Conservation (phyloP, 2,797 vertebrate genomes). For the Glossophaga mutica region DNA sequence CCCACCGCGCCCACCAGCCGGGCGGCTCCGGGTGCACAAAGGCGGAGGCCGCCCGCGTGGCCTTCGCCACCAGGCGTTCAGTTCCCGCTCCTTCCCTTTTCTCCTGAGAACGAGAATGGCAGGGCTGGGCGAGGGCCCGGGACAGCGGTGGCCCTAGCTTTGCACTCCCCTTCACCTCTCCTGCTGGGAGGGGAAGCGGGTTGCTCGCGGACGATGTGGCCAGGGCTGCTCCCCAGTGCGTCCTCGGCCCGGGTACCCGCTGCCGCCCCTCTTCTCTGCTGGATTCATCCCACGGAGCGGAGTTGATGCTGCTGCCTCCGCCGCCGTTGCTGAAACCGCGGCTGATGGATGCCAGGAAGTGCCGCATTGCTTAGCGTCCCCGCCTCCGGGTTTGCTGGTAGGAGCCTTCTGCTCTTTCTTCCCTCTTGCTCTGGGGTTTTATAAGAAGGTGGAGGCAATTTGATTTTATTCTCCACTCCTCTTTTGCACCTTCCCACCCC, state of each 20-base stretch:
- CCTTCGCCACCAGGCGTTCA: not conserved
- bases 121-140: slow-evolving; percentile 3
- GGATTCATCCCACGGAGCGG: not conserved
- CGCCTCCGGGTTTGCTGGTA: slow-evolving; percentile 57
- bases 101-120: not conserved
- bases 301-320: slow-evolving; percentile 59
- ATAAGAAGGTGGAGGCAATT: not conserved
- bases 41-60: slow-evolving; percentile 43
- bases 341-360: slow-evolving; percentile 83
- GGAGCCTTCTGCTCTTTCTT: slow-evolving; percentile 55
- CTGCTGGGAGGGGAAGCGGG: not conserved
- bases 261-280: not conserved
- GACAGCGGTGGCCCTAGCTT: slow-evolving; percentile 20
- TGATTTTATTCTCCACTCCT: not conserved
- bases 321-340: slow-evolving; percentile 27
- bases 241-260: not conserved
- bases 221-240: not conserved
- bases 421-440: slow-evolving; percentile 10
- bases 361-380: slow-evolving; percentile 86
- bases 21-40: slow-evolving; percentile 47
- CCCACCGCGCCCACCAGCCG: not conserved
- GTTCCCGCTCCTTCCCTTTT: not conserved
- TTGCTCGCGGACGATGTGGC: not conserved
- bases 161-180: not conserved
- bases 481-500: not conserved